Evolutionary conservation across 2,113 vertebrate genomes (phyloP), one percentile per base, ranked within the genome.

Genomic region (Aramus guarauna): DNA sequence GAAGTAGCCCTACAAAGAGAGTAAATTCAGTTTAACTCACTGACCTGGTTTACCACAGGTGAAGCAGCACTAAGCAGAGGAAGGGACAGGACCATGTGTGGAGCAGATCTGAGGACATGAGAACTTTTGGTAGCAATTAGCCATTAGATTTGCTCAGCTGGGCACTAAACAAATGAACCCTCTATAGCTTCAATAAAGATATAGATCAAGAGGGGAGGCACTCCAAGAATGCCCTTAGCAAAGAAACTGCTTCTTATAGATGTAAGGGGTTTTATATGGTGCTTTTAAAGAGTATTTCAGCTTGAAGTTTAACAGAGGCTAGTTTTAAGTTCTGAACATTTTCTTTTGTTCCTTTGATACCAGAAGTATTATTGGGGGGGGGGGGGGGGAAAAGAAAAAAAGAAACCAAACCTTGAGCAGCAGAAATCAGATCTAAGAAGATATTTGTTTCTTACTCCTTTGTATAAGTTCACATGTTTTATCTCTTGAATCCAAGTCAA

Each of bases 401-500:
- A 81, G 59, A 74, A 93, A 71, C 32, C 24, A 85, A 91, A 64
- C 39, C 21, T 90, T 80, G 52, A 91, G 37, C 85, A 93, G 80
- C 93, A 36, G 47, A 96, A 95, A 95, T 88, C 66, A 78, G 56
- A 79, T 93, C 76, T 92, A 84, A 93, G 79, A 94, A 94, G 71
- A 34, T 93, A 73, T 64, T 95, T 96, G 79, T 84, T 89, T 87
- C 85, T 62, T 92, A 45, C 39, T 94, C 36, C 60, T 94, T 95
- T 90, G 74, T 75, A 92, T 69, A 85, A 68, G 48, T 92, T 95
- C 85, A 53, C 5, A 2, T 66, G 78, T 92, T 95, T 97, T 95
- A 93, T 92, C 24, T 12, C 87, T 93, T 66, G 77, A 94, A 91
- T 93, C 89, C 85, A 71, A 94, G 83, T 93, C 77, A 94, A n/a